Evolutionary conservation across 2,888 invertebrate species (phyloP), one percentile per base, ranked within the genome.

Genomic region (Hirtodrosophila cameraria): DNA sequence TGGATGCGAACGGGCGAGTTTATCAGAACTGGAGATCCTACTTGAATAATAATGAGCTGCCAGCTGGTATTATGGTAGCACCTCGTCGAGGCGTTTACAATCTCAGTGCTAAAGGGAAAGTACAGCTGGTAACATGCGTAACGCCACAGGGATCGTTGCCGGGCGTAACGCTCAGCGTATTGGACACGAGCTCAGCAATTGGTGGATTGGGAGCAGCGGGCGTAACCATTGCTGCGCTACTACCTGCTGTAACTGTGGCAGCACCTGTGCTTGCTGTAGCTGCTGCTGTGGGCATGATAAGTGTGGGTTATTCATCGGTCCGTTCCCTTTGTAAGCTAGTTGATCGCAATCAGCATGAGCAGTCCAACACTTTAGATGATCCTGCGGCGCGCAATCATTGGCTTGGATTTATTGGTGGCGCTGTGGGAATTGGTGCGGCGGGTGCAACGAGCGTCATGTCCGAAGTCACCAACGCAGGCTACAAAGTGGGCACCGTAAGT

Each of bases 21-120:
- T 93, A 93, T 75, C 67, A 89, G 59, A 89, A 89, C 57, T 93
- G 92, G 92, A 50, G 68, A 0, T 79, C 89, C 8, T 92, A 90
- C 78, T 65, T 91, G 25, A 49, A 73, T 1, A 83, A 89, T 8
- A 93, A 92, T 80, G 89, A 90, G 49, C 83, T 92, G 20, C 90
- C 91, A 0, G 71, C 88, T 46, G 91, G 92, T 18, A 73, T 88
- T n/a, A 91, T 92, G 90, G 83, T 92, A 36, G 87, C 91, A 0
- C 93, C 93, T 0, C 53, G 64, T 3, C 79, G 90, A 12, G 93
- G 93, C 3, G 53, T 89, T 35, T 91, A 91, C 50, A 74, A 68
- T 30, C 55, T 82, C 0, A 45, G 74, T 12, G 2, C 7, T 1
- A 6, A 27, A 0, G 49, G 50, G 1, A 1, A 36, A 3, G 87